A percentile compares a stretch with the other conserved stretches of the same genome.
These are phyloP conservation scores for Pagetopsis macropterus DNA, from an alignment of 2,797 vertebrate genomes.

Conservation along the genomic window DNA sequence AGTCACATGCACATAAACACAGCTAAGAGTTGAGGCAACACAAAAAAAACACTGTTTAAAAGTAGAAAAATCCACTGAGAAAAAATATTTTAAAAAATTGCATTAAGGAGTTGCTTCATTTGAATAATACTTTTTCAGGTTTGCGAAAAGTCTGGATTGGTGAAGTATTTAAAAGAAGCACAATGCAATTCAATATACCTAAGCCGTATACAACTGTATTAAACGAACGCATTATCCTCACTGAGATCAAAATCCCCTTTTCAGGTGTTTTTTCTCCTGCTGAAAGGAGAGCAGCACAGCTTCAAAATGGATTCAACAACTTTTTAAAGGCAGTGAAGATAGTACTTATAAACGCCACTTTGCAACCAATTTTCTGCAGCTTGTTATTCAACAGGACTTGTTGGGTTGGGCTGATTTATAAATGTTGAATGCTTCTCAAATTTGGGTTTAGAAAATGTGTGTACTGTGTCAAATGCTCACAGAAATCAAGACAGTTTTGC, in stretches of 20 bases:
- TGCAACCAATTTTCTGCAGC: not conserved
- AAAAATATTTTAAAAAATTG: not conserved
- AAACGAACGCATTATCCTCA: not conserved
- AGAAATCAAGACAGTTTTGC: not conserved
- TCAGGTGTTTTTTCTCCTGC: not conserved
- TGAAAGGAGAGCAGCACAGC: not conserved
- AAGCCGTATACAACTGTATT: not conserved
- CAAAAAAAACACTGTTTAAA: not conserved
- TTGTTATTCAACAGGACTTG: not conserved
- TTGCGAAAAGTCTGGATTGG: not conserved
- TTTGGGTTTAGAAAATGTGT: not conserved
- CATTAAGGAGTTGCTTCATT: not conserved
- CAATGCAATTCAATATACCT: not conserved
- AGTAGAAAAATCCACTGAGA: not conserved
- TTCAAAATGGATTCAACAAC: not conserved
- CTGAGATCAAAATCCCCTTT: not conserved
- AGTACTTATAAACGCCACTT: not conserved
- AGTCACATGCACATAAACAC: not conserved
- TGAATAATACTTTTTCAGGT: not conserved
- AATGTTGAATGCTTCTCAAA: not conserved
- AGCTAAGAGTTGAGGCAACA: not conserved
- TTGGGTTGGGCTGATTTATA: not conserved
- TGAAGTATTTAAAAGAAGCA: not conserved
- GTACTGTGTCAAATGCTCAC: not conserved
- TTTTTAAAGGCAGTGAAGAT: not conserved